A percentile compares a stretch with the other conserved stretches of the same genome.
phyloP scores from a whole-genome alignment of 2,888 invertebrate genomes.

The Andrena bucephala region DNA sequence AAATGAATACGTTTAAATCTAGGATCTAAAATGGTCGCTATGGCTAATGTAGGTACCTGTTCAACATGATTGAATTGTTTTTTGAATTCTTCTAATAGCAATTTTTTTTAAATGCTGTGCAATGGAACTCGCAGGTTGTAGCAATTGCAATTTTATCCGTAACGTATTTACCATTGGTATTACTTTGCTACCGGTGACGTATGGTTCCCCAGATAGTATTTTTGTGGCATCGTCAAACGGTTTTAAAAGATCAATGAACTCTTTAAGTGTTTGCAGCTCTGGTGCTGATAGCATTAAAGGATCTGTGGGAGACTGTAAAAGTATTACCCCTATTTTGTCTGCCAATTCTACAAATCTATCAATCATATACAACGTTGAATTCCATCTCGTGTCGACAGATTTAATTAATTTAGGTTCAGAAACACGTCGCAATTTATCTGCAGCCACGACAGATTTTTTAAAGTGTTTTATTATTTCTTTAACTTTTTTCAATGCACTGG shows the following conservation, averaged over 20 bases:
- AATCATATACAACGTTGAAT: constrained; percentile 30
- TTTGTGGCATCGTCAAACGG: neutral
- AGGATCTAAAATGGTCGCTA: no score
- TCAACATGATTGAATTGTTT: no score
- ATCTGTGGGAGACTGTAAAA: neutral
- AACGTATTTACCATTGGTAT: neutral
- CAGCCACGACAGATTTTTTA: constrained; percentile 33
- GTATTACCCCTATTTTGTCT: constrained; percentile 11
- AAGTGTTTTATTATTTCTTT: constrained; percentile 23
- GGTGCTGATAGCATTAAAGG: constrained; percentile 20
- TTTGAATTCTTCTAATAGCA: no score
- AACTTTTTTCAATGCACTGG: neutral
- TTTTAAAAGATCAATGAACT: neutral
- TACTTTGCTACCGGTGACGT: neutral
- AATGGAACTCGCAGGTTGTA: no score
- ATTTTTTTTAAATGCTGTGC: no score
- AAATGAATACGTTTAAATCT: no score
- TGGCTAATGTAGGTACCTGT: no score
- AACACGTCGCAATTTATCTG: constrained; percentile 20
- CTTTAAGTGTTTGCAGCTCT: constrained; percentile 11
- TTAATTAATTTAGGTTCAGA: constrained; percentile 17
- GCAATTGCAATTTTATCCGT: neutral
- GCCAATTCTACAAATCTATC: constrained; percentile 17
- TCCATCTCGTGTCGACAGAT: constrained; percentile 32
- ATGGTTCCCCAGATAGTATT: neutral